Conservation (phyloP, 2,888 invertebrate genomes). For the Mongoloraphidia duomilia region DNA sequence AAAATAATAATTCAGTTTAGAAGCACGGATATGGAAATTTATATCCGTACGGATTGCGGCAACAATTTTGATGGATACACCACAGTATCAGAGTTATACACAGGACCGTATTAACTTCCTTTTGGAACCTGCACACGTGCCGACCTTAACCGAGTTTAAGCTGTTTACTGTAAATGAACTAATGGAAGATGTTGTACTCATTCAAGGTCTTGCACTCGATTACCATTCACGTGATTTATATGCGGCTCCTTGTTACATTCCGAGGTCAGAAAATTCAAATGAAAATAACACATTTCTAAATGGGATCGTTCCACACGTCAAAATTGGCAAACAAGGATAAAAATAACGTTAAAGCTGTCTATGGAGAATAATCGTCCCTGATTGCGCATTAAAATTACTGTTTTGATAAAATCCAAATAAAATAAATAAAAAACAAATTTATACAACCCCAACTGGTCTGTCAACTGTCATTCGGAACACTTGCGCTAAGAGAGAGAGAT, state of each 20-base stretch:
- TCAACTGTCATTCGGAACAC: no score
- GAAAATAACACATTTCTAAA: no score
- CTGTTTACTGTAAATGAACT: conserved; percentile 38
- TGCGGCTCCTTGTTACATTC: conserved; percentile 41
- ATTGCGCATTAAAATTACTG: no score
- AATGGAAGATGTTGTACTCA: conserved; percentile 39
- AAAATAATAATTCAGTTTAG: conserved; percentile 26
- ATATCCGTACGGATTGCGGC: conserved; percentile 41
- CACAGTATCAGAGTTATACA: conserved; percentile 38
- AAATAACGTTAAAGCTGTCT: no score
- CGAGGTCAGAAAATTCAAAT: conserved; percentile 25
- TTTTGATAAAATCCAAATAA: no score
- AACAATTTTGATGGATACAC: conserved; percentile 36
- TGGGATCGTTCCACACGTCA: no score
- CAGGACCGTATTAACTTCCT: conserved; percentile 38
- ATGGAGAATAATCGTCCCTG: no score
- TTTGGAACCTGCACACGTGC: conserved; percentile 40
- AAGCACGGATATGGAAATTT: conserved; percentile 44
- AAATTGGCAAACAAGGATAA: no score
- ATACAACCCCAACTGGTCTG: no score
- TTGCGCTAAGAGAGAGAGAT: no score
- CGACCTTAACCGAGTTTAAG: conserved; percentile 35
- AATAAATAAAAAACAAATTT: no score
- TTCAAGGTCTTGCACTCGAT: conserved; percentile 41
- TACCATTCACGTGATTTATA: conserved; percentile 37